Evolutionary conservation across 2,888 invertebrate species (phyloP).

Genomic region (Drosophila setosimentum): DNA sequence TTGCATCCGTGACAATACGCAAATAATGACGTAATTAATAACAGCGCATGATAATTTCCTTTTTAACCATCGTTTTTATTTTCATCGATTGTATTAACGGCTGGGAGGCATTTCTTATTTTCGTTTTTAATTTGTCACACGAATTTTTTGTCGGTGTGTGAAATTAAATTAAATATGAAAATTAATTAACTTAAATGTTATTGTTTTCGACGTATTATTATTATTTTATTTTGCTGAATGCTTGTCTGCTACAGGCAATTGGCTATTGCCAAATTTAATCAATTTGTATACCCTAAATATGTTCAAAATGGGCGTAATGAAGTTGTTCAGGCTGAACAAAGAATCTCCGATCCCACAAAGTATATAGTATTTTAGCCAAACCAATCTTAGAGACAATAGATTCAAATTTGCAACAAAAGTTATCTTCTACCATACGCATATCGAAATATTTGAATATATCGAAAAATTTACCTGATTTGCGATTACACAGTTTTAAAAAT

Average conservation of each 20-base stretch:
- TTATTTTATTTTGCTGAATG: constrained; percentile 25
- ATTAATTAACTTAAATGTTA: constrained; percentile 49
- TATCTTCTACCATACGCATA: not conserved
- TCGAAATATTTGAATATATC: not conserved
- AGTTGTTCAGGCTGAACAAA: not conserved
- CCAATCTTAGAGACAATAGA: not conserved
- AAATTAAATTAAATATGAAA: constrained; percentile 56
- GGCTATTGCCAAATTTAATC: constrained; percentile 8
- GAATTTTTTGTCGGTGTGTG: constrained; percentile 28
- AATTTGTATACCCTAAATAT: not conserved
- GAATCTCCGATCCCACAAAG: not conserved
- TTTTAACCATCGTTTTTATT: constrained; percentile 11
- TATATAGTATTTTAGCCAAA: not conserved
- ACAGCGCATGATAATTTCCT: constrained; percentile 52
- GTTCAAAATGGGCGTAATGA: not conserved
- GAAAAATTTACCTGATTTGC: not conserved
- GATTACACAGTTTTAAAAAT: not conserved
- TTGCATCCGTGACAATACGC: constrained; percentile 60
- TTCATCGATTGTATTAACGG: constrained; percentile 64
- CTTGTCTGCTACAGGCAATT: constrained; percentile 6
- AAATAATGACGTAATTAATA: constrained; percentile 78
- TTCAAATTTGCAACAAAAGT: not conserved
- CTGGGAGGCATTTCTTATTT: constrained; percentile 18
- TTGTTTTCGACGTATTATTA: constrained; percentile 28
- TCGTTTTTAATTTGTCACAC: constrained; percentile 36